Evolutionary conservation across 2,888 invertebrate genomes (phyloP), one percentile per base, ranked within the genome.

Genomic region (Idaea straminata): DNA sequence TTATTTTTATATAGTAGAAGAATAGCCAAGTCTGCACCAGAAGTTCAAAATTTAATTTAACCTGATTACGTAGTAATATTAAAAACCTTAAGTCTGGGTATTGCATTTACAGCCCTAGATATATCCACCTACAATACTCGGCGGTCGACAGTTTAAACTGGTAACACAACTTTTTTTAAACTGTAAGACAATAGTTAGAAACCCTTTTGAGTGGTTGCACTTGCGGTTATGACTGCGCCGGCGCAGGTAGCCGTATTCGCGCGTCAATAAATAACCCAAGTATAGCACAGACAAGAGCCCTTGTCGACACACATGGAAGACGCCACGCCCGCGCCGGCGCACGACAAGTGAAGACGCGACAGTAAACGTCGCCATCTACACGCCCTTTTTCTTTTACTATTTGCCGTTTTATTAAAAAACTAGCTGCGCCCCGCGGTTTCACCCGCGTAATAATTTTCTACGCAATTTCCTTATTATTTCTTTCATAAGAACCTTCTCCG

Each of bases 221-320:
- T 74, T 75, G 67, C 57, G 68, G 75, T 47, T 13, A 47, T 10
- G 3, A 25, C 76, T 82, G 81, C 82, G 84, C 78, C 79, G 66
- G 78, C 76, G 83, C 88, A 85, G 84, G 87, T 89, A 88, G 85
- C 83, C 68, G 77, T 82, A 74, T 81, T 82, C 78, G 80, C 78
- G 76, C 79, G 80, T 84, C 85, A 85, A n/a, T n/a, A n/a, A n/a
- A n/a, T n/a, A 88, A 86, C 79, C 84, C 85, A 85, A 88, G 86
- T 86, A 78, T 47, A 13, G 77, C 66, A 63, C 72, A 81, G 83
- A 87, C 84, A 85, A 87, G 78, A 69, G 73, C 73, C 70, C 75
- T 73, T 75, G 71, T 71, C 68, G 71, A 74, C 69, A 69, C 72
- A 69, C 61, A 16, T 25, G 69, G 69, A 72, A 72, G 77, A 75